Percentiles rank a stretch among this genome's conserved stretches.
Conservation (phyloP, 2,888 invertebrate species). For the Erebia palarica region DNA sequence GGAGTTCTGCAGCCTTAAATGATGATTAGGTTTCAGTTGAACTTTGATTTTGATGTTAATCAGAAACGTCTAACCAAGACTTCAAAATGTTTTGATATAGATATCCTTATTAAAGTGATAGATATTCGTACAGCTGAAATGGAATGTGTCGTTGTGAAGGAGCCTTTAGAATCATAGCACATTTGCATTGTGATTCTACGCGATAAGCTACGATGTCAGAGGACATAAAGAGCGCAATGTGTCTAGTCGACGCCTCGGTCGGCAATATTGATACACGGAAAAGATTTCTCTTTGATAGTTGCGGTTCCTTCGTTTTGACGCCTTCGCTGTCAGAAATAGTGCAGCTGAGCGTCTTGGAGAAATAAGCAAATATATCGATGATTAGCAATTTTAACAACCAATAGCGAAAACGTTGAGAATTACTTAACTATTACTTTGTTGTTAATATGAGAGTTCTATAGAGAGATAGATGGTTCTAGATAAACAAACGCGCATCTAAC, state of each 20-base stretch:
- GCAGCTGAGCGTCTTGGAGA: neutral
- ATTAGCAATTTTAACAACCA: no score
- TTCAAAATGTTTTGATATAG: no score
- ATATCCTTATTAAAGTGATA: no score
- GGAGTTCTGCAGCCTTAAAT: no score
- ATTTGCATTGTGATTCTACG: slow-evolving; percentile 29
- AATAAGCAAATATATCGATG: no score
- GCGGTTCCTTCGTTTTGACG: slow-evolving; percentile 77
- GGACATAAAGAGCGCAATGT: slow-evolving; percentile 59
- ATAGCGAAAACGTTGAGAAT: no score
- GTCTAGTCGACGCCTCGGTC: slow-evolving; percentile 66
- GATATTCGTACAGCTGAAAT: neutral
- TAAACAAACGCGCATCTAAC: no score
- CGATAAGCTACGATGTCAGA: slow-evolving; percentile 37
- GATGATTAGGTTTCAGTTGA: neutral
- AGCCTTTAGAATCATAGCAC: slow-evolving; percentile 13
- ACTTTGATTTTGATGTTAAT: neutral
- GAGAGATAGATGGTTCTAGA: no score
- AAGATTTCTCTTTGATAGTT: slow-evolving; percentile 84
- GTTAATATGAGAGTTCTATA: no score
- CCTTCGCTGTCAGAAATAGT: slow-evolving; percentile 48
- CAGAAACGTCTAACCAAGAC: no score
- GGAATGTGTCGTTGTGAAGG: slow-evolving; percentile 1
- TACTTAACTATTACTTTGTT: no score
- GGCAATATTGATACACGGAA: slow-evolving; percentile 82